Percentiles rank a stretch among this genome's conserved stretches.
Conservation (phyloP, 2,888 invertebrate species). For the Oscheius onirici region DNA sequence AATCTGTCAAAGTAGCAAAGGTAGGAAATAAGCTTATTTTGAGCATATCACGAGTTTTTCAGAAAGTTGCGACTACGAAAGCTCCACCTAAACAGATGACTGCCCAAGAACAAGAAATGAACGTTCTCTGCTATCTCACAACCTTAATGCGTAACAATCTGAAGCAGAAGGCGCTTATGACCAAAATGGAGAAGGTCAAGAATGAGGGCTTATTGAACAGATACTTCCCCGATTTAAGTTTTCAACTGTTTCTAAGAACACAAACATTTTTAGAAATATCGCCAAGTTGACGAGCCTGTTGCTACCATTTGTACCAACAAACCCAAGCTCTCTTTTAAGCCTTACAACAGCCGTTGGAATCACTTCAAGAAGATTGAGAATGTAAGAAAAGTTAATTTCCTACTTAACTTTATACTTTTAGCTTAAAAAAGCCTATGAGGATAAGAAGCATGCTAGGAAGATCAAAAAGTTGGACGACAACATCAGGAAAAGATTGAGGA, state of each 20-base stretch:
- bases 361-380: conserved; percentile 13
- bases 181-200: not conserved
- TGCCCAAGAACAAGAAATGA: not conserved
- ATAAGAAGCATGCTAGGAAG: not conserved
- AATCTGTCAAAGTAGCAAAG: too few species aligned
- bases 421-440: conserved; percentile 5
- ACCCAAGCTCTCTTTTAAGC: not conserved
- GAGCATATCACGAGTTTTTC: not conserved
- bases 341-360: conserved; percentile 3
- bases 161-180: not conserved
- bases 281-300: conserved; percentile 11
- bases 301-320: not conserved
- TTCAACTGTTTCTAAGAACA: not conserved
- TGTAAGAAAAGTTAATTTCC: not conserved
- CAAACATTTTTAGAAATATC: conserved; percentile 3
- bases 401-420: not conserved
- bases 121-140: not conserved
- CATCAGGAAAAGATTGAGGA: not conserved
- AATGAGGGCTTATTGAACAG: not conserved
- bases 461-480: not conserved
- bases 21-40: too few species aligned
- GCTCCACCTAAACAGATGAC: not conserved
- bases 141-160: not conserved
- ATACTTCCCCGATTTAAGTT: conserved; percentile 3
- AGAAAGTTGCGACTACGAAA: not conserved